Evolutionary conservation across 2,113 vertebrate species (phyloP), one percentile per base, ranked within the genome.

Genomic region (Tricholaema leucomelas): DNA sequence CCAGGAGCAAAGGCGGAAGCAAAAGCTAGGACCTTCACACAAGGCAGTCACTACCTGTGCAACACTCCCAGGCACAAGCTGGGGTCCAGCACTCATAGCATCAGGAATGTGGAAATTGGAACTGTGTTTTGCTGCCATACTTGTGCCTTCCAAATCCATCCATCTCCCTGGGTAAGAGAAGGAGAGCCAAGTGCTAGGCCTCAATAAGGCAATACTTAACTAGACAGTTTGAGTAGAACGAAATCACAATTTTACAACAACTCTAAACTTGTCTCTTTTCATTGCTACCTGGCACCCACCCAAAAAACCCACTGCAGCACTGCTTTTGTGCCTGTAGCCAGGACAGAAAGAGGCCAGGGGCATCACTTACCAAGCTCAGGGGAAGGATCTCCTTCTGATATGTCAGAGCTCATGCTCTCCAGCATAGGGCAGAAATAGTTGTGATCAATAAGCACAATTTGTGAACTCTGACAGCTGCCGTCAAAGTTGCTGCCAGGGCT

Each of bases 371-470:
- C 98, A 54, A 98, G 74, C 93, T 98, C 98, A 77, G 98, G 97
- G 81, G 98, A 98, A 84, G 98, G 96, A 69, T 97, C 97, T 5
- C 96, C 97, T n/a, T 98, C 98, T 6, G 95, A 96, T 42, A 92
- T 96, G 77, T 98, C 97, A 11, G 97, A 87, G 56, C 96, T 96
- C 84, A 97, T 95, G 5, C 97, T 98, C 91, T 97, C 96, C 90
- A 98, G 94, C 23, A 4, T 10, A 6, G 95, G 94, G 63, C 98
- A 92, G 30, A 98, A 98, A 96, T 98, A 99, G 90, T 97, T 98
- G 96, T 99, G 98, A 81, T 99, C 98, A 5, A 97, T 81, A 54
- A 96, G 96, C 40, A 98, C 97, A 5, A 91, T 87, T 15, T 97
- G 97, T 11, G 97, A 96, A 58, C 91, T 76, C 18, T 74, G 46